These are phyloP conservation scores for Dryas iulia DNA, from an alignment of 1,140 invertebrate species.

Conservation along the genomic window DNA sequence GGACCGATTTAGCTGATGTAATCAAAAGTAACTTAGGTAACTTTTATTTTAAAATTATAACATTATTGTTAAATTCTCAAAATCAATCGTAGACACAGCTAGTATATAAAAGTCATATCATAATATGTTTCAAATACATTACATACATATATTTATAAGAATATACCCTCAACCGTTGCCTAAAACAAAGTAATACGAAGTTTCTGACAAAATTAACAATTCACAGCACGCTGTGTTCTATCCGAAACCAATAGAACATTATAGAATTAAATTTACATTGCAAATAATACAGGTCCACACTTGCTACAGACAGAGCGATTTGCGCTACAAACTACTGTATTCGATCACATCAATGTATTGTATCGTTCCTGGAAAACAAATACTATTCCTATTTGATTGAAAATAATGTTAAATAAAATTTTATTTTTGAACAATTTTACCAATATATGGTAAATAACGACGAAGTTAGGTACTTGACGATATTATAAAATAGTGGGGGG, in stretches of 20 bases:
- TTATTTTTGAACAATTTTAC: too few relatives aligned
- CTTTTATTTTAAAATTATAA: too few relatives aligned
- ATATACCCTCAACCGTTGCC: too few relatives aligned
- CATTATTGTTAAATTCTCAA: too few relatives aligned
- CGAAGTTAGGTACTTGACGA: neutral
- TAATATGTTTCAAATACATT: too few relatives aligned
- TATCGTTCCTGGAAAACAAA: neutral
- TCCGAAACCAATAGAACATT: slow-evolving; percentile 5
- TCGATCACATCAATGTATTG: neutral
- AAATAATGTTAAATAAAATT: neutral
- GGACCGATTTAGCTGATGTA: too few relatives aligned
- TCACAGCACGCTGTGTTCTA: neutral
- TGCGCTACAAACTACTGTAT: neutral
- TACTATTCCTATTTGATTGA: neutral
- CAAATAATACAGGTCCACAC: slow-evolving; percentile 1
- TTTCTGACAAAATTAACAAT: neutral
- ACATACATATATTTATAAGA: too few relatives aligned
- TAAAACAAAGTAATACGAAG: neutral
- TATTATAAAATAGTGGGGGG: too few relatives aligned
- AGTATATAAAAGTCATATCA: too few relatives aligned
- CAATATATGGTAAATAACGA: too few relatives aligned
- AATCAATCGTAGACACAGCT: too few relatives aligned
- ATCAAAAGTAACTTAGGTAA: too few relatives aligned
- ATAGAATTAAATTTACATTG: slow-evolving; percentile 7
- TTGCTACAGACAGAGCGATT: neutral